Percentiles rank a stretch among this genome's conserved stretches.
Evolutionary conservation across 53 echinoderm and acorn worm species (phyloP).

Genomic region (Henricia sp.): DNA sequence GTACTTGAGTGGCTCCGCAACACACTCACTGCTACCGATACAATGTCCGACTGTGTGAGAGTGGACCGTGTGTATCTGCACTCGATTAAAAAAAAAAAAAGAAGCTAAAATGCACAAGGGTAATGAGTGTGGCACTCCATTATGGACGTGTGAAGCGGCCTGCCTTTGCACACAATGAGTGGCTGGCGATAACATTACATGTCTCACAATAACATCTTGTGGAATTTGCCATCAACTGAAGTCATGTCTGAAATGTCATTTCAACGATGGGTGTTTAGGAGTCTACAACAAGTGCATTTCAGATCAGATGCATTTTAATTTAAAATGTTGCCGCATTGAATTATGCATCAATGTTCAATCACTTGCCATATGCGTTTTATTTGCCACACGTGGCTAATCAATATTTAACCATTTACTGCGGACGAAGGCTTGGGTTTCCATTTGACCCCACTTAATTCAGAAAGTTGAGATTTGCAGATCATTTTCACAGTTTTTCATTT

Average conservation of each 20-base stretch:
- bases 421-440: too few relatives aligned
- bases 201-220: slow-evolving; percentile 16
- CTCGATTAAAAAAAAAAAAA: background rate
- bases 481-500: too few relatives aligned
- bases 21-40: slow-evolving; percentile 7
- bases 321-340: too few relatives aligned
- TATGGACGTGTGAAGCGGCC: slow-evolving; percentile 34
- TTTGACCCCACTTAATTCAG: too few relatives aligned
- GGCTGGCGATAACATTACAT: slow-evolving; percentile 54
- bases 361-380: too few relatives aligned
- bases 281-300: too few relatives aligned
- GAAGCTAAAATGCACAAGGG: slow-evolving; percentile 1
- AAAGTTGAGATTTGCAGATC: too few relatives aligned
- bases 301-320: too few relatives aligned
- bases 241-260: slow-evolving; percentile 1
- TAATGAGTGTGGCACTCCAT: slow-evolving; percentile 54
- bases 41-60: slow-evolving; percentile 18
- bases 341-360: too few relatives aligned
- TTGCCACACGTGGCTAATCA: too few relatives aligned
- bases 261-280: background rate
- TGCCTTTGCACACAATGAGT: slow-evolving; percentile 26
- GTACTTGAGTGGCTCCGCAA: slow-evolving; percentile 25
- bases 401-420: too few relatives aligned
- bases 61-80: slow-evolving; percentile 8
- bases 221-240: background rate